These are phyloP conservation scores for Acleris laterana DNA, from an alignment of 2,888 invertebrate species.

Conservation along the genomic window DNA sequence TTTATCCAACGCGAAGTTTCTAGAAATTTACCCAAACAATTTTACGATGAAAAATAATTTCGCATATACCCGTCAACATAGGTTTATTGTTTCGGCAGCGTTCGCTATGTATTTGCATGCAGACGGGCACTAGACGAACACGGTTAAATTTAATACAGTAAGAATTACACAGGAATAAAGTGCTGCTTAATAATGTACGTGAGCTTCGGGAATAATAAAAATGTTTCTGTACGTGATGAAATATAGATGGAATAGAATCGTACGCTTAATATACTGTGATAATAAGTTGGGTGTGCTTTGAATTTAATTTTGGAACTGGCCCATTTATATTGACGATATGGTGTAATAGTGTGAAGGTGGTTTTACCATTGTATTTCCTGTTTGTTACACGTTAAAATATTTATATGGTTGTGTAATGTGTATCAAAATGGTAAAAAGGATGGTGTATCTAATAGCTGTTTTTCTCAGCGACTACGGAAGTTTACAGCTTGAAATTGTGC, in stretches of 20 bases:
- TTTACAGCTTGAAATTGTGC: no score
- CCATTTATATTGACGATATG: background rate
- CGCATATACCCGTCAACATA: constrained; percentile 26
- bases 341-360: no score
- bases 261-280: constrained; percentile 5
- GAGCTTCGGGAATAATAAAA: constrained; percentile 24
- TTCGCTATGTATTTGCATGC: constrained; percentile 32
- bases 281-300: constrained; percentile 15
- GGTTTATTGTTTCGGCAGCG: constrained; percentile 16
- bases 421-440: no score
- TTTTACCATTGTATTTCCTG: no score
- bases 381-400: no score
- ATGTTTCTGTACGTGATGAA: constrained; percentile 26
- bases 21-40: background rate
- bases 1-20: constrained; percentile 5
- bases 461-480: no score
- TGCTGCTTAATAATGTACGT: constrained; percentile 30
- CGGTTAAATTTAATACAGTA: constrained; percentile 34
- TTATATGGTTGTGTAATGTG: no score
- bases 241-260: constrained; percentile 23
- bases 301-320: constrained; percentile 1
- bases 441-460: no score
- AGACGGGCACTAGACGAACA: constrained; percentile 33
- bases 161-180: constrained; percentile 32
- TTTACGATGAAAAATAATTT: constrained; percentile 20